These are phyloP conservation scores for Athalia cordata DNA, from an alignment of 2,888 invertebrate genomes.

Conservation along the genomic window DNA sequence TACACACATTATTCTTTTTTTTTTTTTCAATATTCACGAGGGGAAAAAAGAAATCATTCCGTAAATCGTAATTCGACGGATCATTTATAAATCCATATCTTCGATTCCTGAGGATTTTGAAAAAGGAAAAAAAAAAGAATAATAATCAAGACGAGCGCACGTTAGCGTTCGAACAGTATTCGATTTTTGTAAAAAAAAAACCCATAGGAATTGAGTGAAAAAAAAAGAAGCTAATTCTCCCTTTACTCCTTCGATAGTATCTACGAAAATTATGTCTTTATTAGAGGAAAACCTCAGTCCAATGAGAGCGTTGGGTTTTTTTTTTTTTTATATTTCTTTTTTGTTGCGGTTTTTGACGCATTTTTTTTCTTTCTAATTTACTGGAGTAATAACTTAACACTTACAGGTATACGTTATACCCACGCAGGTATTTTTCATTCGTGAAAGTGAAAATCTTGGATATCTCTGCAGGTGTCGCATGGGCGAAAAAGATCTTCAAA, in stretches of 20 bases:
- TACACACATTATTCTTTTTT: neutral
- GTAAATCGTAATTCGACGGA: neutral
- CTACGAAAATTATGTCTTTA: slow-evolving; percentile 40
- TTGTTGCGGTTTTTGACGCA: slow-evolving; percentile 16
- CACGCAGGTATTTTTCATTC: no score
- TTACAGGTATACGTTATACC: no score
- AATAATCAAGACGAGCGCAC: neutral
- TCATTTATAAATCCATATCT: neutral
- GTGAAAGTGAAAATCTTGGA: no score
- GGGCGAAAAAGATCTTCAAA: neutral
- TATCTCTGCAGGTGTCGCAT: no score
- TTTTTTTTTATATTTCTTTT: neutral
- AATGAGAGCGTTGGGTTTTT: neutral
- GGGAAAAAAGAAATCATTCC: neutral
- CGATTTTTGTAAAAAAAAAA: slow-evolving; percentile 1
- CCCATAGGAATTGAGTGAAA: neutral
- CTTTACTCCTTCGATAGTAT: neutral
- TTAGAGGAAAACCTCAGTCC: slow-evolving; percentile 32
- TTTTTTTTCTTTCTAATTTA: neutral
- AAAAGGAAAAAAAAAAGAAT: neutral
- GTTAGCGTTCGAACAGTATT: slow-evolving; percentile 16
- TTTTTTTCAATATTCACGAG: neutral
- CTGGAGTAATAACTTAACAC: neutral
- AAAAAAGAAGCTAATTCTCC: neutral
- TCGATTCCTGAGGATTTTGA: neutral